phyloP scores from a whole-genome alignment of 2,888 invertebrate species.

The Metalampra italica region DNA sequence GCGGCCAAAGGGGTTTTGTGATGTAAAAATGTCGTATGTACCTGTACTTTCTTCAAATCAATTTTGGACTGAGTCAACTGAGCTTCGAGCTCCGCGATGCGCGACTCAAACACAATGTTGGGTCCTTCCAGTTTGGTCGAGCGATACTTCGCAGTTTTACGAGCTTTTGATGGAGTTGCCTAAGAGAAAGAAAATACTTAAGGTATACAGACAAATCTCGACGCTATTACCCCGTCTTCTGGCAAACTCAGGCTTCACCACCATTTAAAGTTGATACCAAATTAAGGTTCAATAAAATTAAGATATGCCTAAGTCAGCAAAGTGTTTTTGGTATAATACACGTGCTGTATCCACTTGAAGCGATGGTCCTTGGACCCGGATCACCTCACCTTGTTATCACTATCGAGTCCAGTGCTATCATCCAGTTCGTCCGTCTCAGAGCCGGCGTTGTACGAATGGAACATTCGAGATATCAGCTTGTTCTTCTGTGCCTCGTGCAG shows the following conservation, averaged over 20 bases:
- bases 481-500: slow-evolving; percentile 88
- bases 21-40: no score
- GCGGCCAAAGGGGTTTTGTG: no score
- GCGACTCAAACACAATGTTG: slow-evolving; percentile 89
- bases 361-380: no score
- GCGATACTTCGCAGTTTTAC: slow-evolving; percentile 44
- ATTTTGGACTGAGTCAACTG: slow-evolving; percentile 88
- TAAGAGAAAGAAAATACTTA: slow-evolving; percentile 16
- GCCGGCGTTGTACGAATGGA: slow-evolving; percentile 74
- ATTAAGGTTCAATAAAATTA: no score
- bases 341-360: no score
- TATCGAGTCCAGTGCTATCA: slow-evolving; percentile 69
- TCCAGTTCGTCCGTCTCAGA: slow-evolving; percentile 70
- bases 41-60: slow-evolving; percentile 85
- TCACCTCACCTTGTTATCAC: slow-evolving; percentile 59
- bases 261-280: no score
- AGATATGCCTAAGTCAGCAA: no score
- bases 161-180: slow-evolving; percentile 54
- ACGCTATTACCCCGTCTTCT: no score
- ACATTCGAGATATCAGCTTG: slow-evolving; percentile 81
- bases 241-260: no score
- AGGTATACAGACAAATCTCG: neutral
- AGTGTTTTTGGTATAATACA: no score
- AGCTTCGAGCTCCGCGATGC: slow-evolving; percentile 90
- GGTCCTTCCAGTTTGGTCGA: slow-evolving; percentile 82